A percentile compares a stretch with the other conserved stretches of the same genome.
These are phyloP conservation scores for Anniella stebbinsi DNA, from an alignment of 2,797 vertebrate species.

Conservation along the genomic window DNA sequence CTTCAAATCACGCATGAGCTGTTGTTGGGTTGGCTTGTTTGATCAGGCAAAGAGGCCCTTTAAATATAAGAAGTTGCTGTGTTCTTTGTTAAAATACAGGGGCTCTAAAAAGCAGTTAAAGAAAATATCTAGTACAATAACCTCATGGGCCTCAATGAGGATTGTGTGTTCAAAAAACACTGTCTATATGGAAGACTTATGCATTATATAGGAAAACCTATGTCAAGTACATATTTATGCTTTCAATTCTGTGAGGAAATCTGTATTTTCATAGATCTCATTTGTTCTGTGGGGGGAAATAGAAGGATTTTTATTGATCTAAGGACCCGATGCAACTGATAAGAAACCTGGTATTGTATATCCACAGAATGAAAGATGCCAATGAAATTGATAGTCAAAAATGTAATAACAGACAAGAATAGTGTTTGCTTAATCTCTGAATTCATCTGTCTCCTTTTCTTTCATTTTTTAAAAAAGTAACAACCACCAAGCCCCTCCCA, in stretches of 20 bases:
- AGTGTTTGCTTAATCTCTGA: not conserved
- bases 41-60: too few species aligned
- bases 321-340: constrained; percentile 26
- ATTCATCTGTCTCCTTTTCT: not conserved
- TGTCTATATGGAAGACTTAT: not conserved
- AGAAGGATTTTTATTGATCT: constrained; percentile 40
- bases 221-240: constrained; percentile 41
- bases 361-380: not conserved
- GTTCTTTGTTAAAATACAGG: not conserved
- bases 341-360: constrained; percentile 33
- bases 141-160: too few species aligned
- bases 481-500: not conserved
- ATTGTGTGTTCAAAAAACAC: not conserved
- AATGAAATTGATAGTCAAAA: not conserved
- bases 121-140: not conserved
- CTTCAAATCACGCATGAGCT: too few species aligned
- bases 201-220: not conserved
- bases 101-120: not conserved
- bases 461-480: not conserved
- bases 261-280: constrained; percentile 50
- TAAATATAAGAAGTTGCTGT: not conserved
- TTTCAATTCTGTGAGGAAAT: constrained; percentile 36
- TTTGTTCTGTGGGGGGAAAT: constrained; percentile 45
- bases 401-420: not conserved
- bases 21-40: too few species aligned